A percentile compares a stretch with the other conserved stretches of the same genome.
Conservation (phyloP, 2,797 vertebrate species). For the Heterohyrax brucei region DNA sequence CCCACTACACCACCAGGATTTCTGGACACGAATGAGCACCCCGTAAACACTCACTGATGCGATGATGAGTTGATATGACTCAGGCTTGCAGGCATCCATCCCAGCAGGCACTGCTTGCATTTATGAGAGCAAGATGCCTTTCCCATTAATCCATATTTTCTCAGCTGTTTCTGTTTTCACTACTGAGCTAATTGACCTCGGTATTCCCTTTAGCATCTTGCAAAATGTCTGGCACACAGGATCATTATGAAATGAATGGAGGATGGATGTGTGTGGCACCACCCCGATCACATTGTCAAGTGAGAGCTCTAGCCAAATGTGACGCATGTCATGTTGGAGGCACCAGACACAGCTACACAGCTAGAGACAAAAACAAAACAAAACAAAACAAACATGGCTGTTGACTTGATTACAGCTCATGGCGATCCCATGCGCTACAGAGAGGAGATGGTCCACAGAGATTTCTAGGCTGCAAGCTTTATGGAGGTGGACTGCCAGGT, state of each 20-base stretch:
- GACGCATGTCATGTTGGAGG: not conserved
- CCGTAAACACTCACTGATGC: not conserved
- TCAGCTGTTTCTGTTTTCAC: conserved; percentile 9
- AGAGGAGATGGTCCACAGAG: too few relatives aligned
- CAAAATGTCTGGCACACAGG: not conserved
- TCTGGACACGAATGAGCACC: not conserved
- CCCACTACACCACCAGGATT: too few relatives aligned
- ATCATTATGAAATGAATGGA: not conserved
- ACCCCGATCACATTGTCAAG: not conserved
- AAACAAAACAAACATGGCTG: too few relatives aligned
- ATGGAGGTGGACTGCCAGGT: too few relatives aligned
- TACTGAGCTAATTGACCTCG: conserved; percentile 34
- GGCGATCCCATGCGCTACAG: too few relatives aligned
- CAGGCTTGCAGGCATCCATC: not conserved
- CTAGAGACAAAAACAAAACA: not conserved
- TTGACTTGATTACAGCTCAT: too few relatives aligned
- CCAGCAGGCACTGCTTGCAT: not conserved
- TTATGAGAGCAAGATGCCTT: not conserved
- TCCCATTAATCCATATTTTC: not conserved
- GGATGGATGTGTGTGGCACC: not conserved
- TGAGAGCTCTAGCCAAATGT: not conserved
- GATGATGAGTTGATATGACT: not conserved
- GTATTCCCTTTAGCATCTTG: not conserved
- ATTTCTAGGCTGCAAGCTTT: too few relatives aligned
- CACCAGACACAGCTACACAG: not conserved